Percentiles rank a stretch among this genome's conserved stretches.
Conservation (phyloP, 2,797 vertebrate genomes). For the Balearica regulorum region DNA sequence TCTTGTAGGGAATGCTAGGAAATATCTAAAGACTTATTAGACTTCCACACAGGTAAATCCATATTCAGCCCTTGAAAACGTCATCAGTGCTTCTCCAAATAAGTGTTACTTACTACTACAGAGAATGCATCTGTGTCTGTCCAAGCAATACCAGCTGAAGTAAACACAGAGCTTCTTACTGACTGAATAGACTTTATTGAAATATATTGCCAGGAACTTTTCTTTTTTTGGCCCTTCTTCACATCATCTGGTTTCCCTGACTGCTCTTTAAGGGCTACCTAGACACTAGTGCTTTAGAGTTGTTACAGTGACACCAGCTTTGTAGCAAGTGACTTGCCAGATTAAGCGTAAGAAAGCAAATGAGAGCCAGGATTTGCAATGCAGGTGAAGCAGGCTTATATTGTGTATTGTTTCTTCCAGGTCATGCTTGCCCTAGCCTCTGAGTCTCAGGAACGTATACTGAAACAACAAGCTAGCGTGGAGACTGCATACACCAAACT, state of each 20-base stretch:
- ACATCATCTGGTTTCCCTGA: neutral
- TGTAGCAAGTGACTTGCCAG: neutral
- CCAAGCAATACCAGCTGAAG: neutral
- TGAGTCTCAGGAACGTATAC: slow-evolving; percentile 75
- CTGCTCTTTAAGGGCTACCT: neutral
- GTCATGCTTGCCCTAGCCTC: slow-evolving; percentile 61
- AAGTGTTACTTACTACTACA: neutral
- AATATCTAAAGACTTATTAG: neutral
- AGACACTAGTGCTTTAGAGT: neutral
- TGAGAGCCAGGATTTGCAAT: neutral
- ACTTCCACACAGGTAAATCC: neutral
- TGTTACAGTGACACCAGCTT: neutral
- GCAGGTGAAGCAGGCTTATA: neutral
- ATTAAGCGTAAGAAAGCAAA: neutral
- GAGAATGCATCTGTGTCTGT: neutral
- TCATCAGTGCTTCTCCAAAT: neutral
- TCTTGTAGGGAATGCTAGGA: neutral
- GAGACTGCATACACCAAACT: slow-evolving; percentile 73
- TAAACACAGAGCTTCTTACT: neutral
- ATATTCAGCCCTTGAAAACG: neutral
- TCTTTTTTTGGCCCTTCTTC: neutral
- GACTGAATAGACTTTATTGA: neutral
- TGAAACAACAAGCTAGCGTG: slow-evolving; percentile 71
- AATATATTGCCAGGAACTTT: neutral
- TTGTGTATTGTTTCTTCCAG: slow-evolving; percentile 43